A percentile compares a stretch with the other conserved stretches of the same genome.
phyloP scores from a whole-genome alignment of 2,888 invertebrate genomes.

The Phalera bucephala region DNA sequence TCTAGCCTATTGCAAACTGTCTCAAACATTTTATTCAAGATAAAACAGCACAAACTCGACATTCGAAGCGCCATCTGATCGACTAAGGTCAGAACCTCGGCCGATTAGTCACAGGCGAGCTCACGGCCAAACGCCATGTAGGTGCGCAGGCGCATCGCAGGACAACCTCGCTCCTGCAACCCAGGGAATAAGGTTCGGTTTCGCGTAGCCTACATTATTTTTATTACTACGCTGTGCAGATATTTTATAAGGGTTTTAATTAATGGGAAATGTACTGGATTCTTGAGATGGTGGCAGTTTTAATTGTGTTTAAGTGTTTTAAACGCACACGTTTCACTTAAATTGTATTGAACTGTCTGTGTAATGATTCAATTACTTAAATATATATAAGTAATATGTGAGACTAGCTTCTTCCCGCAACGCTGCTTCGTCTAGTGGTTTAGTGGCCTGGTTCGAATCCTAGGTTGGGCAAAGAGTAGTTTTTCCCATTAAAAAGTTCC shows the following conservation, averaged over 20 bases:
- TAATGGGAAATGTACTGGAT: conserved; percentile 3
- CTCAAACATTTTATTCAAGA: neutral
- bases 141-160: conserved; percentile 7
- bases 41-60: neutral
- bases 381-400: too few species aligned
- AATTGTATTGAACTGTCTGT: neutral
- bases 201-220: conserved; percentile 1
- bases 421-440: too few species aligned
- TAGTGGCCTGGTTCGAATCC: too few species aligned
- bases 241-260: conserved; percentile 4
- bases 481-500: too few species aligned
- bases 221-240: conserved; percentile 9
- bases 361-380: too few species aligned
- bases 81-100: conserved; percentile 32
- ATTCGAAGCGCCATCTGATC: conserved; percentile 2
- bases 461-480: too few species aligned
- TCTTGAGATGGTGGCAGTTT: neutral
- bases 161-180: conserved; percentile 11
- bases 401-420: too few species aligned
- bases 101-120: conserved; percentile 33
- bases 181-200: neutral
- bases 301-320: conserved; percentile 1
- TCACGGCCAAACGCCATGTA: conserved; percentile 32
- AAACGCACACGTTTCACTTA: neutral
- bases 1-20: too few species aligned